Percentiles rank a stretch among this genome's conserved stretches.
phyloP scores from a whole-genome alignment of 2,113 vertebrate species.

The Opisthocomus hoazin region DNA sequence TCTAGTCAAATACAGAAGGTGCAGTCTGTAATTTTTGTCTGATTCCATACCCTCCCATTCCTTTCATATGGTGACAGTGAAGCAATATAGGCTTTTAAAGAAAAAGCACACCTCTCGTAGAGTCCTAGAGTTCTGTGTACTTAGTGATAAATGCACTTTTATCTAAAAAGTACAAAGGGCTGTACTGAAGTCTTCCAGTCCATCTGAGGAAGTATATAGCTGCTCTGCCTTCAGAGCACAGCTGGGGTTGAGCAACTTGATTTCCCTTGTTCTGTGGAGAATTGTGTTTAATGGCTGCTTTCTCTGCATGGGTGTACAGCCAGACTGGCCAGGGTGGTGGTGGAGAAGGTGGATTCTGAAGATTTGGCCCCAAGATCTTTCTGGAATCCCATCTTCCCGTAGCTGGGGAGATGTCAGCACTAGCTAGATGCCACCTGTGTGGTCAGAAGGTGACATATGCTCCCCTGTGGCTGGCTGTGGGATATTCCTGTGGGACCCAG shows the following conservation, averaged over 20 bases:
- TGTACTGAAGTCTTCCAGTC: not conserved
- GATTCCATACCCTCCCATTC: not conserved
- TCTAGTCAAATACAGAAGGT: not conserved
- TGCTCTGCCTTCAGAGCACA: not conserved
- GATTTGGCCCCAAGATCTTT: accelerated
- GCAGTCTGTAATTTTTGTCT: not conserved
- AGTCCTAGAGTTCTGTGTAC: not conserved
- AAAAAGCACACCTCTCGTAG: not conserved
- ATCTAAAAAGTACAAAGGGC: not conserved
- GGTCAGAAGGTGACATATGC: not conserved
- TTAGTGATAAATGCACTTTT: not conserved
- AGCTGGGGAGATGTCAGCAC: not conserved
- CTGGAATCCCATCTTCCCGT: not conserved
- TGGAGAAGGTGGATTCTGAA: not conserved
- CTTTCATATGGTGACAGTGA: not conserved
- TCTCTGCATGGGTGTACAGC: not conserved
- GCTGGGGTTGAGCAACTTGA: too few relatives aligned
- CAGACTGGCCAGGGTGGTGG: accelerated
- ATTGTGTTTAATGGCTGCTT: not conserved
- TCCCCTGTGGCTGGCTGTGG: not conserved
- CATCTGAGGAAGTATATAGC: not conserved
- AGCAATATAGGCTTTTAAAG: not conserved
- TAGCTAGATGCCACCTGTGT: not conserved
- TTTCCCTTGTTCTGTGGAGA: not conserved
- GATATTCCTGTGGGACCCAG: not conserved